These are phyloP conservation scores for Macrosiphum euphorbiae DNA, from an alignment of 2,888 invertebrate species.

Conservation along the genomic window DNA sequence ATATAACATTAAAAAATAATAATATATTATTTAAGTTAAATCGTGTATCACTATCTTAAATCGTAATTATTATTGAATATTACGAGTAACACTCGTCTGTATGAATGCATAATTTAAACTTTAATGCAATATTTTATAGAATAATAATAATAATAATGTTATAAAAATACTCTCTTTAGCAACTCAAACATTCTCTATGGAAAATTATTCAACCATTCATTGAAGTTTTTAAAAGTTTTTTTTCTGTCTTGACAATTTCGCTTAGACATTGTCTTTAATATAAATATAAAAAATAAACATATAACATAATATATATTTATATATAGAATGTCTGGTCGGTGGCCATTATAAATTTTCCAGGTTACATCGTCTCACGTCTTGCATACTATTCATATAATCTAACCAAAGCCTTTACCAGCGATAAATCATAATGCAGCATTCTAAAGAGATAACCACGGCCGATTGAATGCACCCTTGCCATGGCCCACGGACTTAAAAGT, in stretches of 20 bases:
- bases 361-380: slow-evolving; percentile 17
- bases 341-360: slow-evolving; percentile 57
- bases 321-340: not conserved
- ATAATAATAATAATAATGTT: not conserved
- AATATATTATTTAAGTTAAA: not conserved
- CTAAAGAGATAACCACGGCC: slow-evolving; percentile 56
- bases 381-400: slow-evolving; percentile 54
- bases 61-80: not conserved
- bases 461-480: slow-evolving; percentile 56
- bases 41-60: not conserved
- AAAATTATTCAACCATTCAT: slow-evolving; percentile 49
- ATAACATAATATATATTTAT: not conserved
- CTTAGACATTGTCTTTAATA: slow-evolving; percentile 52
- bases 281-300: slow-evolving; percentile 45
- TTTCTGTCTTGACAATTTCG: slow-evolving; percentile 37
- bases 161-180: slow-evolving; percentile 22
- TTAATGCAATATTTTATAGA: slow-evolving; percentile 1
- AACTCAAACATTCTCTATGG: slow-evolving; percentile 36
- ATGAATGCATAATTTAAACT: not conserved
- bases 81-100: not conserved
- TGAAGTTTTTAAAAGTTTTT: slow-evolving; percentile 55
- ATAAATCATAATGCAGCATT: slow-evolving; percentile 59
- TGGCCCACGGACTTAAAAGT: slow-evolving; percentile 56
- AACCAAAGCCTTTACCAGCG: slow-evolving; percentile 59
- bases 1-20: not conserved